A percentile compares a stretch with the other conserved stretches of the same genome.
Evolutionary conservation across 1,140 invertebrate species (phyloP).

Genomic region (Drosophila pruinosa): DNA sequence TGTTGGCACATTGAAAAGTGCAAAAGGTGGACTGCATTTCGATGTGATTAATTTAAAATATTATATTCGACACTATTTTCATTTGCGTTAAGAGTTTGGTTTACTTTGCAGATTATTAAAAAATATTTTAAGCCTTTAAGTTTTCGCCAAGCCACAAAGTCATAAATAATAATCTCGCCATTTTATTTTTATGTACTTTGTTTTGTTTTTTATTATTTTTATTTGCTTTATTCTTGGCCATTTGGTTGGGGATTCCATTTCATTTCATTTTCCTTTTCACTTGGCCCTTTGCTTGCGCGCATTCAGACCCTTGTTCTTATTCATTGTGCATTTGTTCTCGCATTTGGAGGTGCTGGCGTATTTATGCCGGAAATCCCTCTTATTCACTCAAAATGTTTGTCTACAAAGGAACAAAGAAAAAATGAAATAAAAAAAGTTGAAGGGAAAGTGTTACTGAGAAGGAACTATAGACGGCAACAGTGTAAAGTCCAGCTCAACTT

Average conservation of each 20-base stretch:
- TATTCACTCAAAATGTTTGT: constrained; percentile 63
- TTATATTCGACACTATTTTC: neutral
- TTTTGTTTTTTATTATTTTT: constrained; percentile 16
- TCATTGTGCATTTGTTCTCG: constrained; percentile 61
- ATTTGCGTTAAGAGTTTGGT: no score
- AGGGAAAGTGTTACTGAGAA: constrained; percentile 51
- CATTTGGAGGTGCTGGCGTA: constrained; percentile 43
- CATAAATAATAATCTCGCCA: constrained; percentile 59
- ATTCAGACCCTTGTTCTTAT: constrained; percentile 56
- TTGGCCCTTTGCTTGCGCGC: constrained; percentile 42
- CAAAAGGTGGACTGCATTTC: neutral
- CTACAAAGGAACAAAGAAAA: constrained; percentile 19
- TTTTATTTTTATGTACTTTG: constrained; percentile 28
- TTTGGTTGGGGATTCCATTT: constrained; percentile 27
- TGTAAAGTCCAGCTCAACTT: constrained; percentile 51
- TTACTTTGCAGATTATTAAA: neutral
- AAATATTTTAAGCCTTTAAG: constrained; percentile 26
- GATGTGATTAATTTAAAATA: neutral
- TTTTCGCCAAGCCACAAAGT: constrained; percentile 31
- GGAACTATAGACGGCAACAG: constrained; percentile 31
- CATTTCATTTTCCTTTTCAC: constrained; percentile 47
- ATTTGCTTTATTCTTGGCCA: constrained; percentile 20
- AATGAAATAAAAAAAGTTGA: constrained; percentile 14
- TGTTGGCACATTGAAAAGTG: constrained; percentile 14
- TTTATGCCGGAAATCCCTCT: constrained; percentile 67